A percentile compares a stretch with the other conserved stretches of the same genome.
These are phyloP conservation scores for Pluvianellus socialis DNA, from an alignment of 2,113 vertebrate species.

Conservation along the genomic window DNA sequence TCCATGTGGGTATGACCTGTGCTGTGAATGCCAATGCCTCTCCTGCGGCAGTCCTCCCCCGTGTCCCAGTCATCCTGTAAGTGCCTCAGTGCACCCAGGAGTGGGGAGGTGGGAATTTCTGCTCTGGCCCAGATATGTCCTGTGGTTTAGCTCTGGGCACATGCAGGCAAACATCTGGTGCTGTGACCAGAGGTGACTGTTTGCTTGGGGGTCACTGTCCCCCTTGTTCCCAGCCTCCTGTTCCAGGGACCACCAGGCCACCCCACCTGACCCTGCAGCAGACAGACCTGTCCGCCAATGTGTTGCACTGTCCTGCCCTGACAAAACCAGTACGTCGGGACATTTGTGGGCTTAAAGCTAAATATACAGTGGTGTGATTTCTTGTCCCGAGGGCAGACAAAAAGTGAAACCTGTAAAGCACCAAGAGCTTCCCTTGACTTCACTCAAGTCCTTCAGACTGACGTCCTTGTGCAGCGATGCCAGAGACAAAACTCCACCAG, in stretches of 20 bases:
- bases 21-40: not conserved
- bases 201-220: not conserved
- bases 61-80: not conserved
- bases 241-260: not conserved
- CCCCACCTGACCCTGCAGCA: not conserved
- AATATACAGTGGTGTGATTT: not conserved
- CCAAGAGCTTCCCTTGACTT: not conserved
- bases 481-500: not conserved
- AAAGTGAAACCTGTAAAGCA: not conserved
- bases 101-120: not conserved
- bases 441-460: not conserved
- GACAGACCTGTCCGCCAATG: not conserved
- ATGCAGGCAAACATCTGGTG: not conserved
- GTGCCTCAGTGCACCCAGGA: not conserved
- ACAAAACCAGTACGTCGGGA: not conserved
- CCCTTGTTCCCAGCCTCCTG: not conserved
- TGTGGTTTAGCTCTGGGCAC: not conserved
- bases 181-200: not conserved
- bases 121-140: not conserved
- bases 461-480: not conserved
- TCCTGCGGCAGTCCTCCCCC: not conserved
- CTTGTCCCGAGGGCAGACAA: rapidly evolving
- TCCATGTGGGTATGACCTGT: not conserved
- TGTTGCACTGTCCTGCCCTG: not conserved
- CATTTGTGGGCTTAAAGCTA: not conserved